Conservation (phyloP, 2,113 vertebrate species). For the Tonatia bakeri region DNA sequence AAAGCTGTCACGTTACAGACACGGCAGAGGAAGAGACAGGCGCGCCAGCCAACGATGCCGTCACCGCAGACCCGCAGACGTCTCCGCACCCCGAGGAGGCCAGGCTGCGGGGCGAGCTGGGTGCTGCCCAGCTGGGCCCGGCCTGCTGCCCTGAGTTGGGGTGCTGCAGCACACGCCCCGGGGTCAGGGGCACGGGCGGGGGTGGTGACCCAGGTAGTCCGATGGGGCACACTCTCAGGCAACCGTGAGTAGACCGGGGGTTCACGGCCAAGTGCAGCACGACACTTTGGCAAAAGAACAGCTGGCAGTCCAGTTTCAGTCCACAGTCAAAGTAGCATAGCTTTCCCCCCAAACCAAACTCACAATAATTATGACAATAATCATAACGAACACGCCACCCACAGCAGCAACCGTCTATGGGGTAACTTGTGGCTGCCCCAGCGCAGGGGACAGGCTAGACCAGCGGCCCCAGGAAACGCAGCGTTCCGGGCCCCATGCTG, state of each 20-base stretch:
- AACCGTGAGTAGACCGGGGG: rapidly evolving
- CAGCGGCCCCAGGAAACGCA: no score
- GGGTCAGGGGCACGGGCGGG: no score
- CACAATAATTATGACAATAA: neutral
- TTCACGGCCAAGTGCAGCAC: rapidly evolving
- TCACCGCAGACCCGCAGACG: no score
- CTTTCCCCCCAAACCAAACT: neutral
- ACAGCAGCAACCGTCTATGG: rapidly evolving
- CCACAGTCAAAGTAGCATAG: neutral
- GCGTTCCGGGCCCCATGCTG: no score
- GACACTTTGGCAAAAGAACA: rapidly evolving
- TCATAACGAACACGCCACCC: rapidly evolving
- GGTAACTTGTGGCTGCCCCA: no score
- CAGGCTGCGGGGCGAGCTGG: neutral
- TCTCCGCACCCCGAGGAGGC: neutral
- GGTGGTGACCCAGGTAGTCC: rapidly evolving
- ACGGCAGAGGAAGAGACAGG: rapidly evolving
- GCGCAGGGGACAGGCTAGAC: no score
- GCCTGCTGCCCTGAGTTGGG: no score
- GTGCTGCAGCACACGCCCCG: rapidly evolving
- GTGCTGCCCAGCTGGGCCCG: no score
- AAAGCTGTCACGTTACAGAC: neutral
- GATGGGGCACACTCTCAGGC: rapidly evolving
- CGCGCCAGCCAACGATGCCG: neutral
- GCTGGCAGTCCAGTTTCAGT: neutral